These are phyloP conservation scores for Parauchenoglanis punctatus DNA, from an alignment of 2,797 vertebrate species.

Conservation along the genomic window DNA sequence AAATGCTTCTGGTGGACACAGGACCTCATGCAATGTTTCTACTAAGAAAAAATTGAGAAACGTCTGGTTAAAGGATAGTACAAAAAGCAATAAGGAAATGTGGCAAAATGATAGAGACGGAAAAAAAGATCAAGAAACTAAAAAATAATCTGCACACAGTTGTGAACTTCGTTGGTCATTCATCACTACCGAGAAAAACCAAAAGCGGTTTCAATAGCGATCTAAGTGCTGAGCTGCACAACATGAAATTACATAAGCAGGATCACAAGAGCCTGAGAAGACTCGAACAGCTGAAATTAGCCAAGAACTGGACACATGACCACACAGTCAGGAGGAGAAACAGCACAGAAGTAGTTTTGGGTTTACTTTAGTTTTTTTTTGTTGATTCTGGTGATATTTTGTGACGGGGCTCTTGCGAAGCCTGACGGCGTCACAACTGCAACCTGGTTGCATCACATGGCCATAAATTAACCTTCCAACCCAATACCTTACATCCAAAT, in stretches of 20 bases:
- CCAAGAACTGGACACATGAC: neutral
- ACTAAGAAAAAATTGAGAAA: neutral
- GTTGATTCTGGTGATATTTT: neutral
- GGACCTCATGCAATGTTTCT: neutral
- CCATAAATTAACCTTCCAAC: neutral
- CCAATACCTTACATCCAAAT: neutral
- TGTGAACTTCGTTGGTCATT: neutral
- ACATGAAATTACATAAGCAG: neutral
- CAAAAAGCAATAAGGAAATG: neutral
- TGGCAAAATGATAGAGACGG: neutral
- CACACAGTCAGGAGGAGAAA: neutral
- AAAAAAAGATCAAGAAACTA: neutral
- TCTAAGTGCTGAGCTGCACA: neutral
- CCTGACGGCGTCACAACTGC: neutral
- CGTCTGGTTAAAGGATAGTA: neutral
- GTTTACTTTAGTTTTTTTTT: neutral
- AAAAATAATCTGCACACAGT: neutral
- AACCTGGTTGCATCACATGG: neutral
- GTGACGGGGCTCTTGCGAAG: neutral
- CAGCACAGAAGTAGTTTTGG: neutral
- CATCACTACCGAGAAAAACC: neutral
- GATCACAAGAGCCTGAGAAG: neutral
- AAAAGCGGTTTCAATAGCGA: neutral
- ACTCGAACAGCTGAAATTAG: neutral
- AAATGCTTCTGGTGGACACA: too few relatives aligned